Base-by-base conservation (phyloP, 2,888 invertebrate genomes). In the Baccha elongata region DNA sequence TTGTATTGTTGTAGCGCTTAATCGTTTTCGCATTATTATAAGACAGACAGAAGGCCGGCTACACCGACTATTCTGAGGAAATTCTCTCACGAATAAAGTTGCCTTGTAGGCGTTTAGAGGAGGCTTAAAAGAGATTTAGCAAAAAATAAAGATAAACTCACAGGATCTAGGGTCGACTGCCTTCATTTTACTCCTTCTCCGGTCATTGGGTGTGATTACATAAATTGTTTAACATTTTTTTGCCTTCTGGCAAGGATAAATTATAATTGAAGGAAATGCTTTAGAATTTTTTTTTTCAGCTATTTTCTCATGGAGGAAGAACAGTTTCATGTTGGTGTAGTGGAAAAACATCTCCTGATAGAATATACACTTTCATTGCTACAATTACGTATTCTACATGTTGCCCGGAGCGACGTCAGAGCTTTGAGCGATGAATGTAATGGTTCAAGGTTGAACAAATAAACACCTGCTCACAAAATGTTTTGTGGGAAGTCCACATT, bases 11-110 rank as follows among this genome's bases (percentile, higher is more conserved):
- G 48, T n/a, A 55, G 37, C 26, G 67, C 58, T 74, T 67, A 74
- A 65, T 74, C 65, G 74, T 67, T 58, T 67, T 67, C 55, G n/a
- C 58, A 67, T 74, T 74, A 58, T 65, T 58, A 74, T 48, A 17
- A 46, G 48, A 48, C n/a, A 23, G 17, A 17, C 42, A 1, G 13
- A 1, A 15, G 4, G 6, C 3, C 13, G 4, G 13, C 4, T 4
- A 13, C 13, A 15, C n/a, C 6, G n/a, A 53, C 35, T 7, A 35
- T n/a, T 37, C n/a, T 21, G 35, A 23, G 21, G 58, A 55, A 55
- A 13, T 73, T 73, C 26, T 65, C 17, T 40, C 37, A 21, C 19
- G 13, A 46, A 48, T 19, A 46, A 46, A 46, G 21, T 53, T 29
- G 50, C 40, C 55, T 48, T 15, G 65, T 67, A 67, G 50, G 40